A percentile compares a stretch with the other conserved stretches of the same genome.
Conservation (phyloP, 2,797 vertebrate species). For the Centropyge bicolor region DNA sequence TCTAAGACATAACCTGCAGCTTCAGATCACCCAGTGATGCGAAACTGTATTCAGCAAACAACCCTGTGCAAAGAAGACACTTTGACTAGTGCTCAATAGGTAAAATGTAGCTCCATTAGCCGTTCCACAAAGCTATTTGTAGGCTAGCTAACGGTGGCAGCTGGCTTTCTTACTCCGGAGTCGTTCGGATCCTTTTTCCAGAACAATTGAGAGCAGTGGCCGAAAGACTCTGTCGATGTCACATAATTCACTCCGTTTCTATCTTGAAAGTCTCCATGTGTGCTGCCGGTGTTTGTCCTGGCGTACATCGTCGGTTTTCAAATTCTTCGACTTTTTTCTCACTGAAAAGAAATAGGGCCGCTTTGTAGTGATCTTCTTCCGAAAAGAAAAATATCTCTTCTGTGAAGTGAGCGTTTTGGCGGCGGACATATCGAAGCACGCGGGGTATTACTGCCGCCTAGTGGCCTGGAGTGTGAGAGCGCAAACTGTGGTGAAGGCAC, state of each 20-base stretch:
- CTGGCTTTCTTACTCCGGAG: constrained; percentile 83
- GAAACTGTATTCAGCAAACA: background rate
- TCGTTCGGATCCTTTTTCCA: constrained; percentile 86
- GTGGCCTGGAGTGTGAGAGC: constrained; percentile 62
- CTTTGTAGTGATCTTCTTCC: constrained; percentile 82
- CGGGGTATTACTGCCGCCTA: constrained; percentile 58
- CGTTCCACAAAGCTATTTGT: background rate
- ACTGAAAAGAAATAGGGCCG: constrained; percentile 76
- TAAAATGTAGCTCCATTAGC: background rate
- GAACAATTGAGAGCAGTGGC: constrained; percentile 85
- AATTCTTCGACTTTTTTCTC: constrained; percentile 63
- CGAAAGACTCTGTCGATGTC: constrained; percentile 82
- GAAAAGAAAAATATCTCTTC: constrained; percentile 83
- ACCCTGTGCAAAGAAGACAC: background rate
- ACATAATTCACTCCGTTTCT: constrained; percentile 84
- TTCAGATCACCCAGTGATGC: background rate
- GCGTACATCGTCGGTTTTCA: constrained; percentile 79
- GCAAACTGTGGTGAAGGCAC: background rate
- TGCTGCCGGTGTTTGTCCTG: constrained; percentile 79
- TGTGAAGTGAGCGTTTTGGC: constrained; percentile 79
- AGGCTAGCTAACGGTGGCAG: constrained; percentile 54
- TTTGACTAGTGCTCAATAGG: accelerated
- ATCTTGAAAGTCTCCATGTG: constrained; percentile 83
- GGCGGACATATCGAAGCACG: constrained; percentile 50
- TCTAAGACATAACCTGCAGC: constrained; percentile 5